Base-by-base conservation (phyloP, 2,888 invertebrate genomes). In the Axea sp. region DNA sequence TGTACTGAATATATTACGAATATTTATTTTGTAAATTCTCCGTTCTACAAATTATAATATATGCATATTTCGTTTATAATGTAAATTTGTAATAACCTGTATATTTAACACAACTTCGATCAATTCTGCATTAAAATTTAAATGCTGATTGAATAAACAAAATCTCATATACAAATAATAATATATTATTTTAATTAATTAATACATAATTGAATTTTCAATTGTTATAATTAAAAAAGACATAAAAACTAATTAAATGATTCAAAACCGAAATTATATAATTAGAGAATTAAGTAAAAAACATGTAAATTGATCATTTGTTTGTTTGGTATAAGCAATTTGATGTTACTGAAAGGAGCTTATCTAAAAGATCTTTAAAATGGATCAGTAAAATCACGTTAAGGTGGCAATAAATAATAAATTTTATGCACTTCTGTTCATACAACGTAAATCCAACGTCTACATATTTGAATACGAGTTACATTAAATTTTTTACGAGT, bases 391-490 rank as follows among this genome's bases (percentile, higher is more conserved):
- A 43, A 26, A 43, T 37, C 3, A 22, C 6, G 45, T 45, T 19
- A 35, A 30, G 17, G 45, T 47, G 9, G 55, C 8, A 30, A 55
- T 65, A 65, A 65, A 65, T 55, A 47, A 45, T 12, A 22, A 26
- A 31, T 37, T 55, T 55, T 55, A 37, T 55, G 45, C 19, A 45
- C 35, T 45, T 55, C 15, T 4, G 15, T 8, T n/a, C 22, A 15
- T 33, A 22, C 1, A 35, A 33, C 14, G 19, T 64, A 45, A 65
- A 55, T 55, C 12, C 15, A 26, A 19, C 28, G 37, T 39, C 22
- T 26, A 30, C 19, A 26, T 7, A 55, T 65, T 65, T 55, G 43
- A 65, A 65, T 55, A 65, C 37, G 33, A 55, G 22, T 45, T 41
- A 41, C 49, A 62, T 49, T 31, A 55, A 55, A 39, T 24, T 47